These are phyloP conservation scores for Drymonia ruficornis DNA, from an alignment of 2,888 invertebrate genomes.

Conservation along the genomic window DNA sequence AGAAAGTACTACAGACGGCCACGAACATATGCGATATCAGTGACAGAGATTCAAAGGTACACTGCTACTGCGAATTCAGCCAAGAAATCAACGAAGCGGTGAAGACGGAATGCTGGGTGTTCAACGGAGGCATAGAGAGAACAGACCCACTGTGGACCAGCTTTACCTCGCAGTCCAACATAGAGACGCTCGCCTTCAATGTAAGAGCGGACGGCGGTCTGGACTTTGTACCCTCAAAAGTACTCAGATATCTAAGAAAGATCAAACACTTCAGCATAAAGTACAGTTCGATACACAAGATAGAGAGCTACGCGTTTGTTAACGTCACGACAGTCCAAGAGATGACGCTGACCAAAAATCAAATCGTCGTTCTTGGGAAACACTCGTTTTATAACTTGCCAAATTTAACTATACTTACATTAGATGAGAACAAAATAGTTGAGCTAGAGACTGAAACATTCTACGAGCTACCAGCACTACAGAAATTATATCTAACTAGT, in stretches of 20 bases:
- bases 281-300: constrained; percentile 88
- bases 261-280: constrained; percentile 88
- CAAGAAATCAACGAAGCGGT: constrained; percentile 85
- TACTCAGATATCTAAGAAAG: constrained; percentile 87
- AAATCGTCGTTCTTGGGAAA: constrained; percentile 87
- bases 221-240: constrained; percentile 89
- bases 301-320: constrained; percentile 90
- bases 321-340: constrained; percentile 88
- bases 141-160: constrained; percentile 89
- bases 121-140: constrained; percentile 87
- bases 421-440: constrained; percentile 90
- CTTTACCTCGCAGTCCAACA: constrained; percentile 88
- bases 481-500: constrained; percentile 92
- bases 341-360: constrained; percentile 88
- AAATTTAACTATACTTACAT: constrained; percentile 87
- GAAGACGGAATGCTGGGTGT: constrained; percentile 91
- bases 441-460: constrained; percentile 91
- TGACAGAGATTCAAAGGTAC: constrained; percentile 83
- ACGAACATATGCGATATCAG: constrained; percentile 85
- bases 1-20: constrained; percentile 59
- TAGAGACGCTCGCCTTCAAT: constrained; percentile 88
- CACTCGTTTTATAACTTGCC: constrained; percentile 90
- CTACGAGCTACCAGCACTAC: constrained; percentile 88
- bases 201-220: constrained; percentile 88
- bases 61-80: constrained; percentile 87